phyloP scores from a whole-genome alignment of 1,140 invertebrate genomes.

The Temnothorax nylanderi region DNA sequence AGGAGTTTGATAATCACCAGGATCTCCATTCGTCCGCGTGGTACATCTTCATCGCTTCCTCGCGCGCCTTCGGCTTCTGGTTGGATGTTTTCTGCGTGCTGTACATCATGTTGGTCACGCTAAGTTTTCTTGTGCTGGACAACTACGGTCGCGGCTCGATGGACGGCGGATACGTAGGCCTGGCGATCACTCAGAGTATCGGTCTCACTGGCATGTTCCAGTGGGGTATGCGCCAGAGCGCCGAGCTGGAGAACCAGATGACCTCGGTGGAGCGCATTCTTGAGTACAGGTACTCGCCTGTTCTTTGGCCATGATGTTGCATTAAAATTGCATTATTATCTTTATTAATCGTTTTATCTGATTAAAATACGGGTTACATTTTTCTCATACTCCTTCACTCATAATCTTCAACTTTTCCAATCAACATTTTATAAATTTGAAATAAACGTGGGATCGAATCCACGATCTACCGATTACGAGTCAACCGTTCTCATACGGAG shows the following conservation, averaged over 20 bases:
- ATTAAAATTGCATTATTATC: too few relatives aligned
- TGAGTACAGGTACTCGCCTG: constrained; percentile 90
- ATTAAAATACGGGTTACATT: not conserved
- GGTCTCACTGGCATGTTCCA: constrained; percentile 94
- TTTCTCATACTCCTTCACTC: too few relatives aligned
- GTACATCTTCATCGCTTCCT: constrained; percentile 92
- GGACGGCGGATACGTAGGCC: constrained; percentile 88
- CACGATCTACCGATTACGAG: too few relatives aligned
- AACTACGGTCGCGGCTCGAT: constrained; percentile 47
- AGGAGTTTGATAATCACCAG: constrained; percentile 88
- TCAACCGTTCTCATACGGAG: too few relatives aligned
- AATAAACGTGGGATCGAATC: too few relatives aligned
- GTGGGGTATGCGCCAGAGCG: constrained; percentile 94
- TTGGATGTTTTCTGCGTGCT: constrained; percentile 90
- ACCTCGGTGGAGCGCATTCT: constrained; percentile 94
- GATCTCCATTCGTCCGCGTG: constrained; percentile 91
- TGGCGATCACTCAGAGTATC: constrained; percentile 94
- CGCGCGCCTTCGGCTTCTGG: constrained; percentile 93
- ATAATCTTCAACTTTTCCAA: too few relatives aligned
- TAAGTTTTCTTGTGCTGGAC: constrained; percentile 86
- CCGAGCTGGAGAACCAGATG: constrained; percentile 95
- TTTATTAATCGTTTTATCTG: not conserved
- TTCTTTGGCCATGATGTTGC: not conserved
- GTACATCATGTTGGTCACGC: constrained; percentile 90
- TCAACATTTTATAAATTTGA: too few relatives aligned